These are phyloP conservation scores for Sebastolobus alascanus DNA, from an alignment of 2,797 vertebrate species.

Conservation along the genomic window DNA sequence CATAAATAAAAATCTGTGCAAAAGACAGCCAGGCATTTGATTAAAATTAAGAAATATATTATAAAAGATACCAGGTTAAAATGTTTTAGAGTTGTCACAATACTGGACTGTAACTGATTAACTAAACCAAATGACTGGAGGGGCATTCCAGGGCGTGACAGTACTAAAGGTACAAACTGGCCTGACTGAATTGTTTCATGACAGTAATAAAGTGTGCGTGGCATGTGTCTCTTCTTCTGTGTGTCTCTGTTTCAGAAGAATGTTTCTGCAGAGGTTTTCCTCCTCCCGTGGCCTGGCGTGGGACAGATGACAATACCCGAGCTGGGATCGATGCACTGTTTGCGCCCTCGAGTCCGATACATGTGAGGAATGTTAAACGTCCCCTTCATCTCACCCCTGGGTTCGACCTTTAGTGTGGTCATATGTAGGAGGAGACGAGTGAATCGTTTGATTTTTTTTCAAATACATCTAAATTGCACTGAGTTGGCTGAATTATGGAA, in stretches of 20 bases:
- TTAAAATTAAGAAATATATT: background rate
- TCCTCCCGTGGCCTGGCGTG: background rate
- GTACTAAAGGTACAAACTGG: background rate
- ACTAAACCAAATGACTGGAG: background rate
- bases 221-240: background rate
- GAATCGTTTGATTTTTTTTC: background rate
- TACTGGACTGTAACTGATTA: background rate
- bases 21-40: background rate
- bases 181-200: background rate
- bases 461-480: background rate
- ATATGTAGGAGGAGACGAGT: background rate
- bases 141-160: background rate
- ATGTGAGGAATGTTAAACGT: conserved; percentile 29
- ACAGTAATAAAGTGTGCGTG: background rate
- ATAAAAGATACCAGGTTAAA: background rate
- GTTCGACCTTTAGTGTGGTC: conserved; percentile 1
- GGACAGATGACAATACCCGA: background rate
- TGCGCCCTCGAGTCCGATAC: background rate
- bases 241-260: background rate
- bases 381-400: background rate
- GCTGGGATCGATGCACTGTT: background rate
- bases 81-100: background rate
- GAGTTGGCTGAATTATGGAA: background rate
- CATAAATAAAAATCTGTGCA: background rate
- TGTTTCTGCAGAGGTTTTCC: background rate